A percentile compares a stretch with the other conserved stretches of the same genome.
Conservation (phyloP, 2,113 vertebrate species). For the Nibea coibor region DNA sequence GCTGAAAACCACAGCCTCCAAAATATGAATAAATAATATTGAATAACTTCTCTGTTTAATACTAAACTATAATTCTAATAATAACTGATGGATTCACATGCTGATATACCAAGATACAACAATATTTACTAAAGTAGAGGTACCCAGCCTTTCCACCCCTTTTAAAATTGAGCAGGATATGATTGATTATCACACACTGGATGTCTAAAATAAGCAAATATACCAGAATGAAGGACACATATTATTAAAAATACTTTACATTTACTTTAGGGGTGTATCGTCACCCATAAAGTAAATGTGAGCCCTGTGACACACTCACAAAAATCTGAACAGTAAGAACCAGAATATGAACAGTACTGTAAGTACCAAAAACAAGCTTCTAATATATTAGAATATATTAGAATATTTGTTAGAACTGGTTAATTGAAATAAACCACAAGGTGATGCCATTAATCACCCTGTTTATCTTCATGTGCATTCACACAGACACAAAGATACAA, state of each 20-base stretch:
- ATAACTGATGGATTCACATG: neutral
- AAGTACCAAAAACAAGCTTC: neutral
- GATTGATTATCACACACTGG: neutral
- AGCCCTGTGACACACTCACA: neutral
- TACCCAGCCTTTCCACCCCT: neutral
- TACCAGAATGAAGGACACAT: no score
- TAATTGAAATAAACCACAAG: neutral
- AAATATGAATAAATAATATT: neutral
- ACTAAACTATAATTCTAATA: neutral
- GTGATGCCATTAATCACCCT: neutral
- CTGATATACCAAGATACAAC: neutral
- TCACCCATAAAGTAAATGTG: neutral
- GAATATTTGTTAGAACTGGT: neutral
- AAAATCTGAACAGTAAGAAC: neutral
- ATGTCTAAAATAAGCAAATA: no score
- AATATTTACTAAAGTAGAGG: neutral
- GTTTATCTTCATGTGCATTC: neutral
- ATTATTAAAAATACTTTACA: no score
- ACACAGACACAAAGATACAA: neutral
- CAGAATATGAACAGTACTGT: neutral
- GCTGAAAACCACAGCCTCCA: neutral
- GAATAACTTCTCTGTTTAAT: neutral
- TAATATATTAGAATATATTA: no score
- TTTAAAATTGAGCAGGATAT: neutral
- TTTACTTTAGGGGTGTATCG: neutral